Evolutionary conservation across 2,797 vertebrate genomes (phyloP), one percentile per base, ranked within the genome.

Genomic region (Buphagus erythrorhynchus): DNA sequence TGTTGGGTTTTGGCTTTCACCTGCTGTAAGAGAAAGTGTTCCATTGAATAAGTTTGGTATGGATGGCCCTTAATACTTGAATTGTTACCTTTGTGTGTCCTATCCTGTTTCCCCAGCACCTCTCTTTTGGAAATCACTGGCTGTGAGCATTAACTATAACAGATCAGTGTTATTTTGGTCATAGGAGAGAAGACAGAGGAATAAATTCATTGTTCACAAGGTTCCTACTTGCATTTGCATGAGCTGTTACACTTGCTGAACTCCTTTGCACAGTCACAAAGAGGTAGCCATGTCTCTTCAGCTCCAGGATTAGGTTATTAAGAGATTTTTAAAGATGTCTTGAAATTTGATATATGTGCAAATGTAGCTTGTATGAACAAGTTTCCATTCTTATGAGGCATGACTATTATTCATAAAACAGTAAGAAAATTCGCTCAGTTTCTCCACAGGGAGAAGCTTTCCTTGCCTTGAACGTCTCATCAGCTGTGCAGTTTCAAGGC

Each of bases 401-500:
- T 29, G 12, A 92, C 81, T 75, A 46, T 95, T 97, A 90, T 84
- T 83, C 92, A 57, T 79, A 61, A 73, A 96, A 83, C 88, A 97
- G 81, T 65, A 91, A 94, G 87, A 92, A 67, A 92, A 85, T 97
- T 93, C 43, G 18, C 83, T 97, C 16, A 0, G 7, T 91, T 97
- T 97, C 95, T 94, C 66, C 65, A 83, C 52, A 87, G 93, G 63
- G 84, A 90, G 86, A 80, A 81, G 29, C 46, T 78, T 81, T 81
- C 52, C 78, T 96, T 96, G 81, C 62, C 91, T 86, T 57, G 51
- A 91, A 79, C 4, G 0, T 95, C 90, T 86, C 7, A 0, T 95
- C 77, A 95, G 86, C 97, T 96, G 92, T 75, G 92, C 66, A 52
- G 76, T 92, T 96, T 96, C 94, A 86, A 97, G 74, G 74, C 67